Conservation (phyloP, 2,888 invertebrate genomes). For the Morinoia aosen region DNA sequence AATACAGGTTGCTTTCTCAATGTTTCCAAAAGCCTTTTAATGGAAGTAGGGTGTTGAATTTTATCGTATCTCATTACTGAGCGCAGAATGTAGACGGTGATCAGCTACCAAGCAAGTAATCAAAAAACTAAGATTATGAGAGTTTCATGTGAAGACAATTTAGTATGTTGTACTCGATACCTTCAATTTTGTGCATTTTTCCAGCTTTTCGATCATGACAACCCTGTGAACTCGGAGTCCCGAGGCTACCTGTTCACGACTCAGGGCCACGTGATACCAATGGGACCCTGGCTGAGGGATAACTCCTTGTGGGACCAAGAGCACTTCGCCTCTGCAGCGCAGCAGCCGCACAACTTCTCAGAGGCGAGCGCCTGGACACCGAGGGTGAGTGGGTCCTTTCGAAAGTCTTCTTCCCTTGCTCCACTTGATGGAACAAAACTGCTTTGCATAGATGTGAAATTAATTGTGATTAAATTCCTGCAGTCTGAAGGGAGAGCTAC, state of each 20-base stretch:
- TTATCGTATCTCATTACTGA: too few species aligned
- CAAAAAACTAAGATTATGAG: too few species aligned
- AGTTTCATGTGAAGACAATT: not conserved
- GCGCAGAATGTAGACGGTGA: too few species aligned
- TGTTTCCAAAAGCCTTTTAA: too few species aligned
- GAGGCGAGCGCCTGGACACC: constrained; percentile 55
- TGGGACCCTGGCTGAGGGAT: constrained; percentile 69
- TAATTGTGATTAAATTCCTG: not conserved
- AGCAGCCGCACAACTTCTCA: constrained; percentile 53
- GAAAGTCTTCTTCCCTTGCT: not conserved
- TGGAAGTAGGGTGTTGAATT: too few species aligned
- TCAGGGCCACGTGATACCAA: constrained; percentile 77
- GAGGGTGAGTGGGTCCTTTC: not conserved
- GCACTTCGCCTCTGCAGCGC: not conserved
- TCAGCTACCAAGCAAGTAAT: too few species aligned
- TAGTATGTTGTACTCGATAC: not conserved
- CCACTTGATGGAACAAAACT: not conserved
- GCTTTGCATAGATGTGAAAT: not conserved
- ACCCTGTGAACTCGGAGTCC: constrained; percentile 75
- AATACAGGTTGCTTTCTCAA: too few species aligned
- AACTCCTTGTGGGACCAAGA: constrained; percentile 57
- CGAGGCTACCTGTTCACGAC: constrained; percentile 76
- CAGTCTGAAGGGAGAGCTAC: not conserved
- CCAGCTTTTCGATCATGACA: constrained; percentile 77
- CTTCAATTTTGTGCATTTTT: not conserved